Conservation (phyloP, 2,113 vertebrate species). For the Datnioides undecimradiatus region DNA sequence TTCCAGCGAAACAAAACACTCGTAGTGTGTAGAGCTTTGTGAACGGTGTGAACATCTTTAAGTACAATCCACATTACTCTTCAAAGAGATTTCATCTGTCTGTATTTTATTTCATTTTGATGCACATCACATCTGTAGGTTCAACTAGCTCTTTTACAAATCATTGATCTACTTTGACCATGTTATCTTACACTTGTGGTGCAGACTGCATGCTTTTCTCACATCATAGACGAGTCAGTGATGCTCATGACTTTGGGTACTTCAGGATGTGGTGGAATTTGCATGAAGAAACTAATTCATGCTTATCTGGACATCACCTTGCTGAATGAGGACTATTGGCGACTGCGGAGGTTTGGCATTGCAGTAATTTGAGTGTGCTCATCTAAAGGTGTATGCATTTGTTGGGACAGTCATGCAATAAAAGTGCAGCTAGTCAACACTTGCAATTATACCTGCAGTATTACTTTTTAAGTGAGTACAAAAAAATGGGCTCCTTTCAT, state of each 20-base stretch:
- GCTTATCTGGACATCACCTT: slow-evolving; percentile 50
- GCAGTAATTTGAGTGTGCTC: too few species aligned
- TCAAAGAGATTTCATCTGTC: background rate
- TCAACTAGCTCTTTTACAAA: background rate
- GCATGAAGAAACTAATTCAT: slow-evolving; percentile 13
- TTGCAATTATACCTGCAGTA: background rate
- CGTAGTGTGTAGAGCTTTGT: background rate
- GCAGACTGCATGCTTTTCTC: background rate
- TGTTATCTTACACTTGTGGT: slow-evolving; percentile 19
- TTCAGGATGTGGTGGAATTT: slow-evolving; percentile 66
- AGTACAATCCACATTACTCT: background rate
- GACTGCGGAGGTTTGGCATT: background rate
- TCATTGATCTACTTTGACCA: background rate
- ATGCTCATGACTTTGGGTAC: background rate
- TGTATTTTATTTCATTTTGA: too few species aligned
- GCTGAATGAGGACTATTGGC: background rate
- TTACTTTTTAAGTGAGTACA: background rate
- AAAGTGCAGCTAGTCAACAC: background rate
- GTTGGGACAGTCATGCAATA: background rate
- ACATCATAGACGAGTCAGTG: background rate
- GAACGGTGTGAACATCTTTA: background rate
- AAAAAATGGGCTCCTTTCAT: background rate
- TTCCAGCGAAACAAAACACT: background rate
- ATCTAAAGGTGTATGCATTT: background rate
- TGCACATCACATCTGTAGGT: background rate